Base-by-base conservation (phyloP, 2,113 vertebrate species). In the Prietella phreatophila region DNA sequence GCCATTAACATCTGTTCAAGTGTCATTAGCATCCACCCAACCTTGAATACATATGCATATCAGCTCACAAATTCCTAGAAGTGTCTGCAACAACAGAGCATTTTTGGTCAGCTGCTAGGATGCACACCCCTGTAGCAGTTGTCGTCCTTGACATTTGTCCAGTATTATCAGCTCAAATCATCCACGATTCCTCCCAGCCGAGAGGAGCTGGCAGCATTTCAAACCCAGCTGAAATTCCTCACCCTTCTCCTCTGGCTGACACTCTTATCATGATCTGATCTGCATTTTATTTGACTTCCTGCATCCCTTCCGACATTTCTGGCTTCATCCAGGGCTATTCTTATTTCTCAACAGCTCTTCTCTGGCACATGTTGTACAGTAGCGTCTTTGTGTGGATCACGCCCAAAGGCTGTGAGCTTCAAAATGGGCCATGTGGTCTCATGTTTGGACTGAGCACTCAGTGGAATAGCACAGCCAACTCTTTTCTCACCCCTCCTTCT, bases 401-500 rank as follows among this genome's bases (percentile, higher is more conserved):
- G 87, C 92, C 90, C 92, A 83, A 53, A 17, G 20, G 36, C 65
- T 76, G 56, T 13, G 69, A 89, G 89, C 90, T 90, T 87, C 87
- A 88, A 42, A 58, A 88, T 91, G 89, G 15, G 86, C 89, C 80
- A 89, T 88, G 92, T 60, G 86, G 92, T 92, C 90, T 92, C 86
- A 83, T 93, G 91, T 92, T 94, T 94, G 86, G 53, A 83, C 86
- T 84, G 90, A 92, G 25, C 0, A 55, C 80, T 85, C 87, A 86
- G 91, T 93, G 90, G 89, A 93, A 92, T 89, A 92, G 87, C 79
- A 91, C 86, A 93, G 89, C 50, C 88, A 79, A 36, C 67, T 89
- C 47, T 85, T 93, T 95, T 95, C 94, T 94, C 94, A 95, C 93
- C 92, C 93, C 93, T 95, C 95, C 94, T 95, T 93, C 94, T 93